Conservation (phyloP, 2,113 vertebrate species). For the Calonectris borealis region DNA sequence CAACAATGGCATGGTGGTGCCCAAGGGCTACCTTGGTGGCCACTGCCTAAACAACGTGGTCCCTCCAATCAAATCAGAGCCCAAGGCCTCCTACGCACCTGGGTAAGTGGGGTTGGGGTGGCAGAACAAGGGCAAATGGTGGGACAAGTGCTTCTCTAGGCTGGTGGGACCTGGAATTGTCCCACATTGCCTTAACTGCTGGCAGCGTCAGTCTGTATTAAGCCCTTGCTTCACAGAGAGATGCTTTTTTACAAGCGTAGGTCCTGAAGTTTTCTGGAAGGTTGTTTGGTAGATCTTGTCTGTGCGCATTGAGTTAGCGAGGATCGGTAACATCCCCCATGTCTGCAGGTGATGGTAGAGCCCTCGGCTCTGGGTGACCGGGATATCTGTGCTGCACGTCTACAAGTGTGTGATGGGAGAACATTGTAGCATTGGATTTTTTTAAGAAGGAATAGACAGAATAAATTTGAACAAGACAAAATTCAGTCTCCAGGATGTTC, state of each 20-base stretch:
- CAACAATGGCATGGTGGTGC: constrained; percentile 78
- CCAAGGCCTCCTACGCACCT: constrained; percentile 90
- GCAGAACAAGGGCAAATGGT: background rate
- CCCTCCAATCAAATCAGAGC: constrained; percentile 90
- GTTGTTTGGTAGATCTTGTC: background rate
- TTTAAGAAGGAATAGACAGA: background rate
- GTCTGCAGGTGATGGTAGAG: background rate
- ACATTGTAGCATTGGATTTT: rapidly evolving
- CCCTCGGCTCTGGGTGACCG: rapidly evolving
- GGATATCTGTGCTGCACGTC: background rate
- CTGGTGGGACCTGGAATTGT: background rate
- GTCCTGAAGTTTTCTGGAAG: background rate
- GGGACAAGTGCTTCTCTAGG: background rate
- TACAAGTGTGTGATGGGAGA: background rate
- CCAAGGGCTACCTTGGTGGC: constrained; percentile 84
- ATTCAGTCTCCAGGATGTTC: background rate
- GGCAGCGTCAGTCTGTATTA: rapidly evolving
- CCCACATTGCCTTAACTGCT: rapidly evolving
- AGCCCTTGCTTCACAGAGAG: background rate
- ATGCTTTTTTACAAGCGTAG: background rate
- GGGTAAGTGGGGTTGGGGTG: constrained; percentile 78
- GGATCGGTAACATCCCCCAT: rapidly evolving
- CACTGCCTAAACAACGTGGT: constrained; percentile 76
- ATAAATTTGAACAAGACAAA: background rate
- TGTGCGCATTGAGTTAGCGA: background rate